Evolutionary conservation across 2,113 vertebrate genomes (phyloP).

Genomic region (Lepidothrix coronata): DNA sequence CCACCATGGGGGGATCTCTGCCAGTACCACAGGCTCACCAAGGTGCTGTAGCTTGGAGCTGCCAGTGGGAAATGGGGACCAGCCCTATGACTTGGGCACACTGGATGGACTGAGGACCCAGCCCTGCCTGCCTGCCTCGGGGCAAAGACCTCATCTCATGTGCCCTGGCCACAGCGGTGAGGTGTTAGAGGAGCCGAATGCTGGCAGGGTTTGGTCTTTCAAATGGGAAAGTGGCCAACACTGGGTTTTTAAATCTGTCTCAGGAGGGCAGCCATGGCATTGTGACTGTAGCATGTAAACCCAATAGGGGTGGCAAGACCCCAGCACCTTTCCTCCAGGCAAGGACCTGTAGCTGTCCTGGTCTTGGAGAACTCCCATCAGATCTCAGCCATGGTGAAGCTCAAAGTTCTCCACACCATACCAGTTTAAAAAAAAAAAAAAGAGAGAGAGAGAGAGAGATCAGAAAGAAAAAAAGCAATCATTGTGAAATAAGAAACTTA

Average conservation of each 20-base stretch:
- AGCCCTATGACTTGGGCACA: background rate
- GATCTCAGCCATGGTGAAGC: background rate
- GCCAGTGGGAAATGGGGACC: fast-evolving
- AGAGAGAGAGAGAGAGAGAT: too few relatives aligned
- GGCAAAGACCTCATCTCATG: background rate
- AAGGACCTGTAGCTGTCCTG: background rate
- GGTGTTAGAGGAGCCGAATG: background rate
- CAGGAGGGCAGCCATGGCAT: fast-evolving
- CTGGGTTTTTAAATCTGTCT: background rate
- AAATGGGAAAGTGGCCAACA: background rate
- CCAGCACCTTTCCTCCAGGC: background rate
- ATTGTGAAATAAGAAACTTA: constrained; percentile 43
- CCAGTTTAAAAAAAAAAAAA: background rate
- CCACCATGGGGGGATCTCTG: fast-evolving
- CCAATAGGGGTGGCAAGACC: fast-evolving
- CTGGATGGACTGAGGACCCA: fast-evolving
- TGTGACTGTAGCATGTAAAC: background rate
- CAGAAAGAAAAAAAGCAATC: background rate
- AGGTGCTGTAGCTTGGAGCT: background rate
- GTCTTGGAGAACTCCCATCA: background rate
- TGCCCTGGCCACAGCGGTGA: fast-evolving
- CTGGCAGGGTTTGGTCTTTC: background rate
- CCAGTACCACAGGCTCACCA: too few relatives aligned
- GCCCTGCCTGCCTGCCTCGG: background rate
- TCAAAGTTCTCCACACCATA: fast-evolving